A percentile compares a stretch with the other conserved stretches of the same genome.
Evolutionary conservation across 2,113 vertebrate genomes (phyloP).

Genomic region (Misgurnus mizolepis): DNA sequence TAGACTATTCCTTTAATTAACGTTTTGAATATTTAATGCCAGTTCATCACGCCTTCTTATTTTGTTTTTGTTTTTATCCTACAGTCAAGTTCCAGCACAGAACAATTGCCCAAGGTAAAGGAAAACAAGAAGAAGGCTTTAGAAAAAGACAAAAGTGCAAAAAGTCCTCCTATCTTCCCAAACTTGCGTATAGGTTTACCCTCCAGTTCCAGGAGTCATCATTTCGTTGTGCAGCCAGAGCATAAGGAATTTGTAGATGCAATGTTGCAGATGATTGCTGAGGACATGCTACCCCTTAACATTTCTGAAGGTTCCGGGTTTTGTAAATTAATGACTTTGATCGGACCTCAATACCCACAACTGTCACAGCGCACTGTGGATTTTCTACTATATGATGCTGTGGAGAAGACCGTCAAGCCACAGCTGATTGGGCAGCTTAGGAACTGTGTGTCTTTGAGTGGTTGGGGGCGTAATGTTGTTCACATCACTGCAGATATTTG

Average conservation of each 20-base stretch:
- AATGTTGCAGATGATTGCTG: conserved; percentile 73
- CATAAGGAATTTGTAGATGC: conserved; percentile 67
- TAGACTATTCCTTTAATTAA: no score
- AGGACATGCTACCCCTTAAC: conserved; percentile 79
- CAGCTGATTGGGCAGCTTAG: conserved; percentile 74
- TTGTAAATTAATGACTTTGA: conserved; percentile 68
- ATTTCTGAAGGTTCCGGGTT: conserved; percentile 76
- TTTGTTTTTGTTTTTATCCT: neutral
- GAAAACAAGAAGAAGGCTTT: neutral
- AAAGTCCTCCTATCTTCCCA: neutral
- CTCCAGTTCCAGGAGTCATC: neutral
- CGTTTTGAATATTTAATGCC: no score
- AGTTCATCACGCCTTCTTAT: neutral
- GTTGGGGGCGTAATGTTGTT: conserved; percentile 50
- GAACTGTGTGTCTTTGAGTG: conserved; percentile 56
- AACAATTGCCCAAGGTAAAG: neutral
- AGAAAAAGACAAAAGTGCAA: neutral
- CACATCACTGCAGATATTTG: conserved; percentile 75
- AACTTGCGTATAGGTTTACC: neutral
- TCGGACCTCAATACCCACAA: conserved; percentile 65
- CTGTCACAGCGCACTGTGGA: conserved; percentile 69
- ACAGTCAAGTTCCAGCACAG: neutral
- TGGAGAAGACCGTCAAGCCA: conserved; percentile 75
- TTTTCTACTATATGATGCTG: conserved; percentile 71
- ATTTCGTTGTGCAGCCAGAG: conserved; percentile 12